Evolutionary conservation across 2,888 invertebrate genomes (phyloP).

Genomic region (Drepana falcataria): DNA sequence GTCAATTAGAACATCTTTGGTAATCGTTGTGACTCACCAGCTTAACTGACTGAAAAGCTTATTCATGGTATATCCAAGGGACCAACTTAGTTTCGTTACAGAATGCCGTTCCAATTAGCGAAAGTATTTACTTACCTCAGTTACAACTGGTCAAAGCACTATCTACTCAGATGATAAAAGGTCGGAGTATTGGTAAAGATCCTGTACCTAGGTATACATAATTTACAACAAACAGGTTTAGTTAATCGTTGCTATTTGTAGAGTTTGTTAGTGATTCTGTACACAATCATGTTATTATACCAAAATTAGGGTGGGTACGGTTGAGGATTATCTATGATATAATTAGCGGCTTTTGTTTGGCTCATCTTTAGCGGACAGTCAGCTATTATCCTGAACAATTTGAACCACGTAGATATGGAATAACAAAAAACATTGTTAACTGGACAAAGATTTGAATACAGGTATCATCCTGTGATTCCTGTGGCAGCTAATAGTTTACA

Average conservation of each 20-base stretch:
- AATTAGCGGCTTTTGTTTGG: slow-evolving; percentile 36
- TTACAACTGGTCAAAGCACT: no score
- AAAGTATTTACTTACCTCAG: no score
- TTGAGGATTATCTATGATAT: slow-evolving; percentile 20
- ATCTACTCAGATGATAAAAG: no score
- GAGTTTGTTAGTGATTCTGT: background rate
- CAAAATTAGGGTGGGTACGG: slow-evolving; percentile 24
- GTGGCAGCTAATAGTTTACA: slow-evolving; percentile 49
- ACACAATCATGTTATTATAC: slow-evolving; percentile 11
- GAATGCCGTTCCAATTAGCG: no score
- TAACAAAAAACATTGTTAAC: slow-evolving; percentile 14
- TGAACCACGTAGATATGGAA: slow-evolving; percentile 13
- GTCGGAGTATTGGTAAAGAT: no score
- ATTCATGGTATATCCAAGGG: no score
- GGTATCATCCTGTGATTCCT: slow-evolving; percentile 24
- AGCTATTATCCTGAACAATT: slow-evolving; percentile 19
- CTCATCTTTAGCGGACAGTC: slow-evolving; percentile 41
- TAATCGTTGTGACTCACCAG: no score
- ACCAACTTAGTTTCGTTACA: no score
- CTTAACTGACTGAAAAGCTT: no score
- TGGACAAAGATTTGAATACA: slow-evolving; percentile 38
- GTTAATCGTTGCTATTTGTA: background rate
- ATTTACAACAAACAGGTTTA: no score
- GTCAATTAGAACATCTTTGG: no score
- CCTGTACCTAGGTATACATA: no score